Evolutionary conservation across 2,888 invertebrate genomes (phyloP).

Genomic region (Drosophila mayaguana): DNA sequence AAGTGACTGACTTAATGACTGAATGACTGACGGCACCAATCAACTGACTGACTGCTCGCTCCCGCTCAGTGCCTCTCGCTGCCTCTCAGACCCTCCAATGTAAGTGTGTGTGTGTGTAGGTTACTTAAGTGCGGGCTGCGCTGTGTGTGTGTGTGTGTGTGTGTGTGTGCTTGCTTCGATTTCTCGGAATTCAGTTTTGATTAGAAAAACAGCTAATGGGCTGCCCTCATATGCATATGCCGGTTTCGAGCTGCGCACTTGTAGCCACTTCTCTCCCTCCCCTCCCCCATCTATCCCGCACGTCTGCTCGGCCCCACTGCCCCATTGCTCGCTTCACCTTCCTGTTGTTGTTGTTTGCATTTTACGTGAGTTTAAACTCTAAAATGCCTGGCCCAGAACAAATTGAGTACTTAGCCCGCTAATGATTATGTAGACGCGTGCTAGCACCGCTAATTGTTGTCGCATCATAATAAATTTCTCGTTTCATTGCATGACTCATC

Average conservation of each 20-base stretch:
- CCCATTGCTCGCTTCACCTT: neutral
- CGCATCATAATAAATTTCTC: slow-evolving; percentile 41
- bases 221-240: slow-evolving; percentile 37
- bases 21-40: slow-evolving; percentile 55
- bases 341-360: neutral
- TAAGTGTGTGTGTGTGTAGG: slow-evolving; percentile 7
- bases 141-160: slow-evolving; percentile 5
- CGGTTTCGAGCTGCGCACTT: slow-evolving; percentile 3
- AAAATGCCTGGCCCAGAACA: slow-evolving; percentile 6
- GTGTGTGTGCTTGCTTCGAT: slow-evolving; percentile 21
- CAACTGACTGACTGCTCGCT: slow-evolving; percentile 18
- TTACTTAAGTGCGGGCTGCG: slow-evolving; percentile 29
- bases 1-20: slow-evolving; percentile 59
- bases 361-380: slow-evolving; percentile 4
- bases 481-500: slow-evolving; percentile 65
- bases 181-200: slow-evolving; percentile 51
- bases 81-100: slow-evolving; percentile 10
- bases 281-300: neutral
- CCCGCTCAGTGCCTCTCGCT: slow-evolving; percentile 8
- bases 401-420: neutral
- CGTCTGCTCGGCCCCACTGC: neutral
- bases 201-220: slow-evolving; percentile 51
- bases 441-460: slow-evolving; percentile 13
- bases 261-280: neutral
- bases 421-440: slow-evolving; percentile 19